phyloP scores from a whole-genome alignment of 2,888 invertebrate genomes.

The Chouioia cunea region DNA sequence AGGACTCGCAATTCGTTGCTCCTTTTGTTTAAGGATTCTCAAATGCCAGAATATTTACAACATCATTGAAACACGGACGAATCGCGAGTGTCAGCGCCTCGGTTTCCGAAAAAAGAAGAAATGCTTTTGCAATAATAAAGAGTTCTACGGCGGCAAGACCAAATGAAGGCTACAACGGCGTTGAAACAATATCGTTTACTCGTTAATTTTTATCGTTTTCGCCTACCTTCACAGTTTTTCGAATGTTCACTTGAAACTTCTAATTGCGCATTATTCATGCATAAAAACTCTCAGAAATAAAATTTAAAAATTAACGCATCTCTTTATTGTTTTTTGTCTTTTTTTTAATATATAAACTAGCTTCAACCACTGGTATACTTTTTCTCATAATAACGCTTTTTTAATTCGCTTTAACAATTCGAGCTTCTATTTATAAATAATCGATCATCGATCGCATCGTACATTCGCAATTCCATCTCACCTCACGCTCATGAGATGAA shows the following conservation, averaged over 20 bases:
- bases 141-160: constrained; percentile 62
- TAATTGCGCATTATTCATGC: constrained; percentile 24
- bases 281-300: constrained; percentile 42
- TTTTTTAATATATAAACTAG: constrained; percentile 51
- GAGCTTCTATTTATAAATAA: constrained; percentile 48
- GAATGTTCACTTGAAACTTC: too few relatives aligned
- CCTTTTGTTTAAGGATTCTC: too few relatives aligned
- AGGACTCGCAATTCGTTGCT: too few relatives aligned
- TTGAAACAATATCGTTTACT: constrained; percentile 37
- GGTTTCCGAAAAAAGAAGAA: constrained; percentile 25
- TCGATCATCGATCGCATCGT: constrained; percentile 56
- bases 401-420: constrained; percentile 46
- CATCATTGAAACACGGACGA: constrained; percentile 8
- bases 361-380: constrained; percentile 57
- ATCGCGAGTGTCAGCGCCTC: constrained; percentile 35
- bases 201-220: constrained; percentile 10
- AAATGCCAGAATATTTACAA: too few relatives aligned
- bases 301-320: constrained; percentile 44
- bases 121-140: constrained; percentile 24
- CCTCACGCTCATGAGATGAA: constrained; percentile 22
- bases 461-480: constrained; percentile 53
- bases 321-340: constrained; percentile 38
- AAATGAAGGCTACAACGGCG: constrained; percentile 52
- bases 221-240: neutral
- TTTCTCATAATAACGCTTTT: constrained; percentile 40